Evolutionary conservation across 1,140 invertebrate species (phyloP).

Genomic region (Conopomorpha cramerella): DNA sequence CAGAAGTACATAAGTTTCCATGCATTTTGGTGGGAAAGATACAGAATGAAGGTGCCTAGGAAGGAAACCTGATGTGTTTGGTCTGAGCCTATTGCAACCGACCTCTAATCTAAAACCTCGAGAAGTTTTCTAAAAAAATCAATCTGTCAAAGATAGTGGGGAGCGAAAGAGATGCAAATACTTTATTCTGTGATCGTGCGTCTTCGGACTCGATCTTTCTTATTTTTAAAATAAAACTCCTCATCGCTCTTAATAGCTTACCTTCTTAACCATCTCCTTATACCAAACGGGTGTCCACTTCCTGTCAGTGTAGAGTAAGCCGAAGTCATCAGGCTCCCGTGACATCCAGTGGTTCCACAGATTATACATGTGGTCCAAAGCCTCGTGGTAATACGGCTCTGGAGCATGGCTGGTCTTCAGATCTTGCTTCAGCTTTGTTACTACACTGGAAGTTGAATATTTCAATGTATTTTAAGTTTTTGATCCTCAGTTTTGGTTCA

Average conservation of each 20-base stretch:
- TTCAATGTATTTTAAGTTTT: not conserved
- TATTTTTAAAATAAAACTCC: slow-evolving; percentile 4
- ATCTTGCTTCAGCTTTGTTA: slow-evolving; percentile 18
- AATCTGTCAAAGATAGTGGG: no score
- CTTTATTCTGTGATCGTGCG: no score
- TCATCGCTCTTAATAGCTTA: slow-evolving; percentile 7
- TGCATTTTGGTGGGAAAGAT: no score
- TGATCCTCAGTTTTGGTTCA: not conserved
- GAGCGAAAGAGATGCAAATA: no score
- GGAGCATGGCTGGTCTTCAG: slow-evolving; percentile 10
- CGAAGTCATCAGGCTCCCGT: slow-evolving; percentile 29
- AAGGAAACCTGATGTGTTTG: no score
- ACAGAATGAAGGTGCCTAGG: no score
- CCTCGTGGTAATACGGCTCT: slow-evolving; percentile 26
- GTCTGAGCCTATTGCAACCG: no score
- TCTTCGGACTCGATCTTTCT: no score
- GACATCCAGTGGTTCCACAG: slow-evolving; percentile 40
- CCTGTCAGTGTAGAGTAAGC: slow-evolving; percentile 17
- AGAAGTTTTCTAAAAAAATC: no score
- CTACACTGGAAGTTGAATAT: slow-evolving; percentile 15
- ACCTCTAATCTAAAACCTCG: no score
- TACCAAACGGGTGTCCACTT: slow-evolving; percentile 15
- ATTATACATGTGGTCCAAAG: slow-evolving; percentile 27
- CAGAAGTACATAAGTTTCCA: no score
- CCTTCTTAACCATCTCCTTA: slow-evolving; percentile 32